These are phyloP conservation scores for Agrochola lychnidis DNA, from an alignment of 2,888 invertebrate species.

Conservation along the genomic window DNA sequence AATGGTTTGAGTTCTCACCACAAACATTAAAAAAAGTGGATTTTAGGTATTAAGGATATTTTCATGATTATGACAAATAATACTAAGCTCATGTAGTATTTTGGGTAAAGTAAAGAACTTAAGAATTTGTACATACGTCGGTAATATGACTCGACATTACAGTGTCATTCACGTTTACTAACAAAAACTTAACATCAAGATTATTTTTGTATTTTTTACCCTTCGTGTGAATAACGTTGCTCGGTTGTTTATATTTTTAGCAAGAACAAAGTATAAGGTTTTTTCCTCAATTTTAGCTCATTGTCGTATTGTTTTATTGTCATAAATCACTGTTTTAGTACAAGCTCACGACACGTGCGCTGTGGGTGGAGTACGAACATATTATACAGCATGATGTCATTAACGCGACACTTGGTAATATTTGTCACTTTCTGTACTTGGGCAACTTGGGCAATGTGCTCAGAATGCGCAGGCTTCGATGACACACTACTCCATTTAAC, in stretches of 20 bases:
- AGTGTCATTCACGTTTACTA: conserved; percentile 18
- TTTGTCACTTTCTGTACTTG: conserved; percentile 78
- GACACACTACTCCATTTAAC: conserved; percentile 79
- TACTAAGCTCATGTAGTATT: neutral
- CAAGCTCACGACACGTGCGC: conserved; percentile 81
- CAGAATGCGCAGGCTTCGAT: conserved; percentile 72
- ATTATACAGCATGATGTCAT: conserved; percentile 86
- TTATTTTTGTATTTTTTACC: conserved; percentile 36
- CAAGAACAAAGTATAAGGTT: conserved; percentile 27
- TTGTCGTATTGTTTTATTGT: conserved; percentile 50
- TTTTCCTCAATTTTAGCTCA: conserved; percentile 37
- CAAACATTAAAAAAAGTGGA: too few relatives aligned
- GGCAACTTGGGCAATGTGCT: conserved; percentile 67
- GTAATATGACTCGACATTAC: conserved; percentile 10
- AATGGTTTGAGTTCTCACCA: too few relatives aligned
- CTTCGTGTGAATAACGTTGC: conserved; percentile 27
- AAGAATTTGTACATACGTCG: too few relatives aligned
- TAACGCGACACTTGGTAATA: conserved; percentile 78
- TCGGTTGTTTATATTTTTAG: conserved; percentile 4
- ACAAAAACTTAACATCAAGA: conserved; percentile 40
- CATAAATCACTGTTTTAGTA: conserved; percentile 66
- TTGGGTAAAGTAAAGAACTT: neutral
- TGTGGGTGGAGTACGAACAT: conserved; percentile 86
- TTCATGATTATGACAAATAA: neutral
- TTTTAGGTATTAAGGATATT: neutral